Conservation (phyloP, 2,888 invertebrate genomes). For the Dexiosoma caninum region DNA sequence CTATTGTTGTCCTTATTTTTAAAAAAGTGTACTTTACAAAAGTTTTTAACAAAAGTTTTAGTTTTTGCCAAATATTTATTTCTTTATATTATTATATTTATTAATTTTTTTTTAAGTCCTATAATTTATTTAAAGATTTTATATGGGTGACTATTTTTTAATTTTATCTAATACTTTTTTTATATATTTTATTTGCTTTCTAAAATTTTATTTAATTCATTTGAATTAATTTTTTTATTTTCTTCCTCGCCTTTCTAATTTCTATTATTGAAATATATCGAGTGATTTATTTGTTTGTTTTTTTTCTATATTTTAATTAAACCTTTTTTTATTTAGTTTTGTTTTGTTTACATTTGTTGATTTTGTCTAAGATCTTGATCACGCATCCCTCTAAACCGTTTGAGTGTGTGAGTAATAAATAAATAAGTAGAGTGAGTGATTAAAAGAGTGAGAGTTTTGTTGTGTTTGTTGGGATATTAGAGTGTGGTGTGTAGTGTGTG, state of each 20-base stretch:
- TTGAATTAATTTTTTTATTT: neutral
- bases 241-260: neutral
- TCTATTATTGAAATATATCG: slow-evolving; percentile 13
- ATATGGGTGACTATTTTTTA: slow-evolving; percentile 19
- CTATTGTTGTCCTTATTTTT: slow-evolving; percentile 12
- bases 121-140: slow-evolving; percentile 30
- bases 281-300: slow-evolving; percentile 5
- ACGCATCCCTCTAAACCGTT: slow-evolving; percentile 77
- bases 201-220: slow-evolving; percentile 11
- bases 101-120: slow-evolving; percentile 23
- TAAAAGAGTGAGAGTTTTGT: slow-evolving; percentile 27
- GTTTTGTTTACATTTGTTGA: slow-evolving; percentile 27
- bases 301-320: slow-evolving; percentile 1
- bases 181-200: slow-evolving; percentile 20
- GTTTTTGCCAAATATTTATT: slow-evolving; percentile 40
- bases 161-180: slow-evolving; percentile 23
- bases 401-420: slow-evolving; percentile 65
- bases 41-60: slow-evolving; percentile 10
- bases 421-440: slow-evolving; percentile 5
- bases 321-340: slow-evolving; percentile 1
- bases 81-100: neutral
- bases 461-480: too few species aligned
- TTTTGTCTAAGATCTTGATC: slow-evolving; percentile 66
- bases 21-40: slow-evolving; percentile 6
- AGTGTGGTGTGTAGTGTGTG: slow-evolving; percentile 36